Evolutionary conservation across 1,140 invertebrate genomes (phyloP), one percentile per base, ranked within the genome.

Genomic region (Cheumatopsyche charites): DNA sequence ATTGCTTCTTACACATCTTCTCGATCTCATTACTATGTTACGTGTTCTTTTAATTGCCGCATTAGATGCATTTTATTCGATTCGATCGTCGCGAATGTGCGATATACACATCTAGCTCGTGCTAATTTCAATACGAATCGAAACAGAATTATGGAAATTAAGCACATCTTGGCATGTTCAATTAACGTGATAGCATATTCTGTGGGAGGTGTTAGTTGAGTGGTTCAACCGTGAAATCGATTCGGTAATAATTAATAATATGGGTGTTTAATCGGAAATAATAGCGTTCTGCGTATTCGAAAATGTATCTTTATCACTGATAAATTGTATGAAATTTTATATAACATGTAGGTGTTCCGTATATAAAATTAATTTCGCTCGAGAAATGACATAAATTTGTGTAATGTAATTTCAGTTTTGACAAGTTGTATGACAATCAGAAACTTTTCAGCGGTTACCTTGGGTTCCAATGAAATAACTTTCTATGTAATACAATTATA

Each of bases 331-430:
- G 47, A 17, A 52, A 52, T 17, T 52, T 52, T 52, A 52, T 52
- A 15, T 17, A 6, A n/a, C n/a, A 19, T 19, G n/a, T 15, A 17
- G 47, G 19, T 52, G 19, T 17, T 17, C n/a, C n/a, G 19, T 52
- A 52, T 19, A 9, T 13, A 15, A 52, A 7, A 52, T 15, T 52
- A 13, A 15, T 52, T 7, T 7, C 19, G 15, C 47, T 15, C 1
- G 19, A 13, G 15, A 19, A 52, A 19, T 17, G 47, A 17, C 19
- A 52, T 52, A 52, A 17, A 52, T 58, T 58, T n/a, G 55, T 4
- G 19, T 58, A 58, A 58, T 58, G 25, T 58, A 58, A 58, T 58
- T 58, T 26, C 23, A 23, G 55, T 13, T 36, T 9, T 21, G 55
- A 25, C 49, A 23, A 55, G 49, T 55, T 55, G 49, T 21, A 17